These are phyloP conservation scores for Parnassius smintheus DNA, from an alignment of 2,888 invertebrate species.

Conservation along the genomic window DNA sequence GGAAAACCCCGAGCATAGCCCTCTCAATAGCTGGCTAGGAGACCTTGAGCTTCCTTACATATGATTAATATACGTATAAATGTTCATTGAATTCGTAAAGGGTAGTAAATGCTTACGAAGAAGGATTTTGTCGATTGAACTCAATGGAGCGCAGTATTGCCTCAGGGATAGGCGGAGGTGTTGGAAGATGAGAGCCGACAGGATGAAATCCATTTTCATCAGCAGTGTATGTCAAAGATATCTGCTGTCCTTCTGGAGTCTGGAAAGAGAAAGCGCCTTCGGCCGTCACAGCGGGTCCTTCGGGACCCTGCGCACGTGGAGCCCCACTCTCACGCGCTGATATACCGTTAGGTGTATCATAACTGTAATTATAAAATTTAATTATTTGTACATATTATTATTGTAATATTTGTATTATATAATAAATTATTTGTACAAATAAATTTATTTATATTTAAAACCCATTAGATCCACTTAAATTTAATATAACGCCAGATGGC, in stretches of 20 bases:
- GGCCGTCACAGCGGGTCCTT: conserved; percentile 79
- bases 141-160: conserved; percentile 78
- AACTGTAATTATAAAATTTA: conserved; percentile 57
- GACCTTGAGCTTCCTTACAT: no score
- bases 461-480: no score
- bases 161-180: conserved; percentile 82
- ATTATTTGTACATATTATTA: no score
- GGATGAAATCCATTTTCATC: conserved; percentile 88
- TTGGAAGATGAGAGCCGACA: conserved; percentile 81
- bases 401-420: neutral
- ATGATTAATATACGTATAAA: no score
- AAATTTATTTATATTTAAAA: no score
- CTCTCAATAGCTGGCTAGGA: no score
- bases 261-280: conserved; percentile 85
- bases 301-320: conserved; percentile 79
- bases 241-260: conserved; percentile 84
- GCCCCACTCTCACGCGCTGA: conserved; percentile 81
- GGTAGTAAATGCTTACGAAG: conserved; percentile 33
- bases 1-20: no score
- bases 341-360: conserved; percentile 85
- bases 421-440: no score
- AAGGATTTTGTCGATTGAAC: conserved; percentile 54
- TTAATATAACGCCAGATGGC: no score
- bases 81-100: no score
- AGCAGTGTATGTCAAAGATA: conserved; percentile 84